Evolutionary conservation across 2,113 vertebrate species (phyloP).

Genomic region (Dascyllus trimaculatus): DNA sequence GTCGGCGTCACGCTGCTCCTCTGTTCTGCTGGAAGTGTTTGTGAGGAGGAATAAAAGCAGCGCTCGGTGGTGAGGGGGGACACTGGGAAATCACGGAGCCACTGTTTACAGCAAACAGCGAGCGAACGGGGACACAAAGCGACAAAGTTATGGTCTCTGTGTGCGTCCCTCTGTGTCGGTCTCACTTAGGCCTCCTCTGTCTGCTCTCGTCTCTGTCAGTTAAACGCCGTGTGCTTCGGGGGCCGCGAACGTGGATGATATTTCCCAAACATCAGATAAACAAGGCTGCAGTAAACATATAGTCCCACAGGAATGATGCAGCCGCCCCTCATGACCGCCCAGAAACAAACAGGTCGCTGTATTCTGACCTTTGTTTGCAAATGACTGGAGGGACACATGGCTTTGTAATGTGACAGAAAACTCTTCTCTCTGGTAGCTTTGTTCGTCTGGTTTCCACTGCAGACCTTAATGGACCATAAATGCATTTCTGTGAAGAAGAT

Average conservation of each 20-base stretch:
- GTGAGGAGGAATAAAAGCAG: constrained; percentile 58
- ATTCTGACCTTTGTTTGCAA: constrained; percentile 48
- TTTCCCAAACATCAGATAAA: constrained; percentile 43
- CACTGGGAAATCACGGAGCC: constrained; percentile 58
- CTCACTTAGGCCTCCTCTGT: constrained; percentile 21
- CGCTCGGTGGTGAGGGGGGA: constrained; percentile 26
- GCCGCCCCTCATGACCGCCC: constrained; percentile 29
- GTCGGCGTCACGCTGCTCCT: constrained; percentile 60
- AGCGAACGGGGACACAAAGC: constrained; percentile 28
- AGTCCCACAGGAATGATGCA: constrained; percentile 36
- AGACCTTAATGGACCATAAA: neutral
- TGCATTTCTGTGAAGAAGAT: neutral
- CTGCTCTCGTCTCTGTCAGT: constrained; percentile 51
- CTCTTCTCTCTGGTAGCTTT: constrained; percentile 1
- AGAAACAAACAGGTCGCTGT: constrained; percentile 32
- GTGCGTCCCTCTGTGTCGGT: constrained; percentile 38
- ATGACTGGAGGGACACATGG: constrained; percentile 42
- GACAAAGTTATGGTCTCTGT: constrained; percentile 44
- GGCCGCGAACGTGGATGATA: constrained; percentile 38
- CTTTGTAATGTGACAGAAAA: constrained; percentile 34
- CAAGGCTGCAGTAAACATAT: constrained; percentile 33
- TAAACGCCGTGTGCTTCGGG: constrained; percentile 30
- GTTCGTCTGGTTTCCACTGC: neutral
- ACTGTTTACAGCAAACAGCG: constrained; percentile 56
- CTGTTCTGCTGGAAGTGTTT: constrained; percentile 69